A percentile compares a stretch with the other conserved stretches of the same genome.
Evolutionary conservation across 2,888 invertebrate species (phyloP).

Genomic region (Thymelicus sylvestris): DNA sequence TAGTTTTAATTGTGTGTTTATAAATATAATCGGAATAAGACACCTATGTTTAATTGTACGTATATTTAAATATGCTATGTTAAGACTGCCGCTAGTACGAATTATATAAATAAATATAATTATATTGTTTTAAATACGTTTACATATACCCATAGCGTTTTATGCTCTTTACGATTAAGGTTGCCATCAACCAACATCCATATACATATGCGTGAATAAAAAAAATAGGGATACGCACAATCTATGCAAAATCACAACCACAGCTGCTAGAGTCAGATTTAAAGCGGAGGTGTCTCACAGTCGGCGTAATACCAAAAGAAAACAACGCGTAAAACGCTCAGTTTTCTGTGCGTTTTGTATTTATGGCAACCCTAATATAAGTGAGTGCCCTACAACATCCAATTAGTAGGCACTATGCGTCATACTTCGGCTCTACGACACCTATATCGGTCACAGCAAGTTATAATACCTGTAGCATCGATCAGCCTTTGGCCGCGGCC

Average conservation of each 20-base stretch:
- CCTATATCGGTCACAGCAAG: conserved; percentile 39
- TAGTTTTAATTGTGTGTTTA: too few species aligned
- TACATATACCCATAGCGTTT: conserved; percentile 9
- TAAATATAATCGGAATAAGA: too few species aligned
- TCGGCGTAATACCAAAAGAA: too few species aligned
- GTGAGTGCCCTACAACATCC: conserved; percentile 5
- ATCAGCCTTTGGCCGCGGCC: conserved; percentile 46
- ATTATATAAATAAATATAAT: background rate
- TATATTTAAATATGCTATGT: background rate
- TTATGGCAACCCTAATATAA: conserved; percentile 12
- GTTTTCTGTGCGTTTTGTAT: background rate
- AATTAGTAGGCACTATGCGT: conserved; percentile 13
- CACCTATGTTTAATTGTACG: background rate
- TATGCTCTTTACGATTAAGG: conserved; percentile 8
- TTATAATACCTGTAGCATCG: conserved; percentile 45
- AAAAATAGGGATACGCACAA: too few species aligned
- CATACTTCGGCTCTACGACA: conserved; percentile 22
- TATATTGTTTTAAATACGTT: background rate
- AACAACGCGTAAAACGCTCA: background rate
- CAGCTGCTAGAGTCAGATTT: too few species aligned
- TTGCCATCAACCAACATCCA: background rate
- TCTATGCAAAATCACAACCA: too few species aligned
- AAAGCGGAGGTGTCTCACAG: too few species aligned
- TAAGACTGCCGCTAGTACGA: background rate
- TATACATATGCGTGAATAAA: too few species aligned